phyloP scores from a whole-genome alignment of 2,113 vertebrate genomes.

The Peromyscus polionotus region DNA sequence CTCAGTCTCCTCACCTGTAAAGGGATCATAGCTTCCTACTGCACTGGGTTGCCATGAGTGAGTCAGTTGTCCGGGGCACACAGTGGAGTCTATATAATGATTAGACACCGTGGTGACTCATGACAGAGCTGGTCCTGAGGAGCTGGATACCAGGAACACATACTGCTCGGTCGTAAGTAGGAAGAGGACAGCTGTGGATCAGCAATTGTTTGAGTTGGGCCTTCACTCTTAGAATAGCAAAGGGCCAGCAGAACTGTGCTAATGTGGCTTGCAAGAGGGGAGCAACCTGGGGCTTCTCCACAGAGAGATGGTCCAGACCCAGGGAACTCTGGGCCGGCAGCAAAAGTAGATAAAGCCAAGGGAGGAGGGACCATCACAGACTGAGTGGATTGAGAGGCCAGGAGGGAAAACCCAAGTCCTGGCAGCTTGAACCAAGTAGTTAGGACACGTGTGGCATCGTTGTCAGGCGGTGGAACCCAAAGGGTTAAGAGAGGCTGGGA shows the following conservation, averaged over 20 bases:
- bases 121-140: background rate
- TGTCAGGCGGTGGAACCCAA: background rate
- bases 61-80: background rate
- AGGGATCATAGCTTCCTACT: background rate
- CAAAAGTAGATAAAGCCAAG: background rate
- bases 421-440: background rate
- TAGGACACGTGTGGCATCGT: no score
- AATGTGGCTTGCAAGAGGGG: background rate
- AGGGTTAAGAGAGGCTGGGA: background rate
- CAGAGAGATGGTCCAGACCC: background rate
- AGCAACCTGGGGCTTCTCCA: background rate
- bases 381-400: background rate
- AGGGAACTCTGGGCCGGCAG: background rate
- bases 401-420: no score
- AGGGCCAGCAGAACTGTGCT: background rate
- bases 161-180: background rate
- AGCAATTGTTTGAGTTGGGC: background rate
- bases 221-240: background rate
- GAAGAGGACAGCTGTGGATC: background rate
- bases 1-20: background rate
- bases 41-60: background rate
- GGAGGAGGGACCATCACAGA: background rate
- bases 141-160: no score
- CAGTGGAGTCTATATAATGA: background rate
- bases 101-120: background rate